A percentile compares a stretch with the other conserved stretches of the same genome.
These are phyloP conservation scores for Enteromius anoplus DNA, from an alignment of 2,797 vertebrate genomes.

Conservation along the genomic window DNA sequence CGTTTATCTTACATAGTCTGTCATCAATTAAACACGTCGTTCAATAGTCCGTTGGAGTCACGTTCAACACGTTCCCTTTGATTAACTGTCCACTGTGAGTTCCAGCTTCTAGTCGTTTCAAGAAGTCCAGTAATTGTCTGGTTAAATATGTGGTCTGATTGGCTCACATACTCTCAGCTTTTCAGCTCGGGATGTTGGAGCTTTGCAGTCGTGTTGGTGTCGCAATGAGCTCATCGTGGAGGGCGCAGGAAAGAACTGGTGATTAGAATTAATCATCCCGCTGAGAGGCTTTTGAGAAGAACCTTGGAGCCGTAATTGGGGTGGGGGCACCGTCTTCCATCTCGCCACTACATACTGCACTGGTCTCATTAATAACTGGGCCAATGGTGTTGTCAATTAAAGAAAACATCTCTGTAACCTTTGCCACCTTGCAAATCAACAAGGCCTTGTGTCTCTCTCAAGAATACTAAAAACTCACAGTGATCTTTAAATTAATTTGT, in stretches of 20 bases:
- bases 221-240: conserved; percentile 59
- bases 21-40: not conserved
- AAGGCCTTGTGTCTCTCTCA: conserved; percentile 3
- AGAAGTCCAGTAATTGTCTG: conserved; percentile 41
- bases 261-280: conserved; percentile 64
- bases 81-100: not conserved
- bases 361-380: conserved; percentile 65
- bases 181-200: conserved; percentile 34
- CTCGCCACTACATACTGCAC: conserved; percentile 17
- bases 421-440: conserved; percentile 41
- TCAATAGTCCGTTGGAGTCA: not conserved
- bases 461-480: conserved; percentile 4
- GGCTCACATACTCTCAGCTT: conserved; percentile 15
- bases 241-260: conserved; percentile 64
- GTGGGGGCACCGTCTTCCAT: conserved; percentile 39
- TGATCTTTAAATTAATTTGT: not conserved
- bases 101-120: not conserved
- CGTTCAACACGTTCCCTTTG: not conserved
- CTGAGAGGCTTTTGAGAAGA: conserved; percentile 54
- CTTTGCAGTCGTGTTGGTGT: conserved; percentile 21
- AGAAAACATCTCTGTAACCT: conserved; percentile 49
- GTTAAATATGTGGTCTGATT: conserved; percentile 41
- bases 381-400: conserved; percentile 61
- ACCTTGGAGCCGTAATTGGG: conserved; percentile 56
- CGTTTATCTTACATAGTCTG: not conserved